A percentile compares a stretch with the other conserved stretches of the same genome.
Conservation (phyloP, 2,797 vertebrate genomes). For the Microctenopoma lineatum region DNA sequence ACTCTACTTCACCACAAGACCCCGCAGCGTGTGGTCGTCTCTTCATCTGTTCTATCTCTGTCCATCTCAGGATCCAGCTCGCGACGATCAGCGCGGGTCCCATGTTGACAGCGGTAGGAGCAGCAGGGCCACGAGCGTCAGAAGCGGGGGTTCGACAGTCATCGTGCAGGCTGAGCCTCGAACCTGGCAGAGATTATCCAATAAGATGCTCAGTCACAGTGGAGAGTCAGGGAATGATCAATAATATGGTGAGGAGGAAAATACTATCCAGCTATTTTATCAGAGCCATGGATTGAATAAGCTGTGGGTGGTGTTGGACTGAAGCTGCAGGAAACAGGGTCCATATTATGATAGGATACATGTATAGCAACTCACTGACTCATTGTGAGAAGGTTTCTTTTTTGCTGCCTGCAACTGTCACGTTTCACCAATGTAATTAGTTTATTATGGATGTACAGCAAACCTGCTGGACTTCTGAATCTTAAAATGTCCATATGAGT, state of each 20-base stretch:
- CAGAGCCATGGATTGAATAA: too few relatives aligned
- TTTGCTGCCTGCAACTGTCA: too few relatives aligned
- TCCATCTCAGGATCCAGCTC: constrained; percentile 17
- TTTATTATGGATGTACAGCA: too few relatives aligned
- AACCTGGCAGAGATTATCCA: constrained; percentile 37
- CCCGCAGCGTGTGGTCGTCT: constrained; percentile 16
- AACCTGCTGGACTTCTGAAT: too few relatives aligned
- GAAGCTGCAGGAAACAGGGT: background rate
- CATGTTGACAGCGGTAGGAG: constrained; percentile 64
- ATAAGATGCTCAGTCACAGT: background rate
- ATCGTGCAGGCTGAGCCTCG: constrained; percentile 31
- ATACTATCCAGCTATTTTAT: too few relatives aligned
- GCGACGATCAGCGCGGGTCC: constrained; percentile 63
- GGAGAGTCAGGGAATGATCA: too few relatives aligned
- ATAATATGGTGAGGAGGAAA: too few relatives aligned
- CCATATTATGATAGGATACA: background rate
- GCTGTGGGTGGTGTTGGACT: background rate
- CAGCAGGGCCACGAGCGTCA: constrained; percentile 51
- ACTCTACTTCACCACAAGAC: constrained; percentile 23
- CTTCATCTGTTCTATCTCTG: constrained; percentile 45
- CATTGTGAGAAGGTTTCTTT: too few relatives aligned
- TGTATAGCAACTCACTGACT: background rate
- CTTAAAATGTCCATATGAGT: too few relatives aligned
- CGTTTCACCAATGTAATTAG: too few relatives aligned
- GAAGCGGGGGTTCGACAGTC: constrained; percentile 26